Evolutionary conservation across 2,113 vertebrate species (phyloP).

Genomic region (Lynx canadensis): DNA sequence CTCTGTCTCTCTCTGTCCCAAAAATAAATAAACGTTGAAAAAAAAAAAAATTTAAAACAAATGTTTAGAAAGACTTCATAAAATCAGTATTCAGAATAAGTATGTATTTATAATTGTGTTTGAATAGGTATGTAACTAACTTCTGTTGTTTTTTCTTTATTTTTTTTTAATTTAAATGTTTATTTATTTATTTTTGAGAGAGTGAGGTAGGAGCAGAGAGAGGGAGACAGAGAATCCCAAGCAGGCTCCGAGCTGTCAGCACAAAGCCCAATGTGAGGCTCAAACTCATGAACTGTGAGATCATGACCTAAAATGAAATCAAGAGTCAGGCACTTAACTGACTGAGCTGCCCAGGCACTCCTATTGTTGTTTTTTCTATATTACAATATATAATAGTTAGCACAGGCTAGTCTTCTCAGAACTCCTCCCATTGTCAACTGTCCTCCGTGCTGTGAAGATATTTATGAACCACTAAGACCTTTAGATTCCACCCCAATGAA

Average conservation of each 20-base stretch:
- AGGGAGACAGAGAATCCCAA: too few species aligned
- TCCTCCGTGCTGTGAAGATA: not conserved
- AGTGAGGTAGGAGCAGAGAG: too few species aligned
- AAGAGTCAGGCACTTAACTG: too few species aligned
- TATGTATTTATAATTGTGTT: slow-evolving; percentile 13
- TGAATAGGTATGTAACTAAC: not conserved
- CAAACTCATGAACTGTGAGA: too few species aligned
- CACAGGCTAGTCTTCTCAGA: not conserved
- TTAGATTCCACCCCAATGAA: not conserved
- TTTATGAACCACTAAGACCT: not conserved
- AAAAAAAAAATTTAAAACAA: not conserved
- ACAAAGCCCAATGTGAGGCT: too few species aligned
- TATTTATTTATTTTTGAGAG: too few species aligned
- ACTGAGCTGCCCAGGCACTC: too few species aligned
- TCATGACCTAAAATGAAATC: too few species aligned
- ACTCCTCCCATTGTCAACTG: not conserved
- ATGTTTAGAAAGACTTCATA: not conserved
- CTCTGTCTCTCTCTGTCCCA: too few species aligned
- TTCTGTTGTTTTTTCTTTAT: not conserved
- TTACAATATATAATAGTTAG: not conserved
- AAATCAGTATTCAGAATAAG: not conserved
- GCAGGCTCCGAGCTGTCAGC: too few species aligned
- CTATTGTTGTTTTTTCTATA: not conserved
- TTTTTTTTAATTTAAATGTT: too few species aligned
- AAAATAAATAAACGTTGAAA: too few species aligned